These are phyloP conservation scores for Teleogryllus occipitalis DNA, from an alignment of 1,140 invertebrate species.

Conservation along the genomic window DNA sequence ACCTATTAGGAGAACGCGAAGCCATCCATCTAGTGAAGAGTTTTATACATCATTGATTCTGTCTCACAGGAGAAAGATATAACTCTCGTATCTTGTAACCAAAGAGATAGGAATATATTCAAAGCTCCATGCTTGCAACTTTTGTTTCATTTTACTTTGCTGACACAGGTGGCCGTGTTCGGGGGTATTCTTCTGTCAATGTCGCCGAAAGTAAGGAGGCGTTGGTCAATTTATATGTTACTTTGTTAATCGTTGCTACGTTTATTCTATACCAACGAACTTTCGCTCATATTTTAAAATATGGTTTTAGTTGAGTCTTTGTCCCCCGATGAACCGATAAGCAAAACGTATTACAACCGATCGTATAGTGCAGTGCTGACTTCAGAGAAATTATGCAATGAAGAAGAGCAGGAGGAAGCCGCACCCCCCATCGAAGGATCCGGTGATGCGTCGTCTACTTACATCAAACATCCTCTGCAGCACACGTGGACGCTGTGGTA, in stretches of 20 bases:
- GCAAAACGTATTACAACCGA: background rate
- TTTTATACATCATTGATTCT: too few relatives aligned
- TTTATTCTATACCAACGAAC: too few relatives aligned
- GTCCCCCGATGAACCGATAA: background rate
- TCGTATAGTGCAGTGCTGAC: background rate
- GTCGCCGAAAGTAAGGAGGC: too few relatives aligned
- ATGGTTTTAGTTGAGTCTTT: background rate
- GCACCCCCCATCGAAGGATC: conserved; percentile 34
- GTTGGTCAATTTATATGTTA: background rate
- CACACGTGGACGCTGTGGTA: conserved; percentile 98
- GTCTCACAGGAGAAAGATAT: too few relatives aligned
- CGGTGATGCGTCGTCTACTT: conserved; percentile 43
- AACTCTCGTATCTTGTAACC: too few relatives aligned
- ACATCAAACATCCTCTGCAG: conserved; percentile 90
- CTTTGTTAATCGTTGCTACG: background rate
- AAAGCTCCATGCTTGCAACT: too few relatives aligned
- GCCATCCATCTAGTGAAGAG: too few relatives aligned
- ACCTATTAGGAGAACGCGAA: too few relatives aligned
- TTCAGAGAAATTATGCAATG: background rate
- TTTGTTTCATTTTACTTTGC: too few relatives aligned
- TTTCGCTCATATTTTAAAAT: background rate
- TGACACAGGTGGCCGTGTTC: too few relatives aligned
- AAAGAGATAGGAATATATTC: too few relatives aligned
- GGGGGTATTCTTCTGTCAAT: too few relatives aligned
- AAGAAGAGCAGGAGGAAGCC: conserved; percentile 27